These are phyloP conservation scores for Verasper variegatus DNA, from an alignment of 2,113 vertebrate species.

Conservation along the genomic window DNA sequence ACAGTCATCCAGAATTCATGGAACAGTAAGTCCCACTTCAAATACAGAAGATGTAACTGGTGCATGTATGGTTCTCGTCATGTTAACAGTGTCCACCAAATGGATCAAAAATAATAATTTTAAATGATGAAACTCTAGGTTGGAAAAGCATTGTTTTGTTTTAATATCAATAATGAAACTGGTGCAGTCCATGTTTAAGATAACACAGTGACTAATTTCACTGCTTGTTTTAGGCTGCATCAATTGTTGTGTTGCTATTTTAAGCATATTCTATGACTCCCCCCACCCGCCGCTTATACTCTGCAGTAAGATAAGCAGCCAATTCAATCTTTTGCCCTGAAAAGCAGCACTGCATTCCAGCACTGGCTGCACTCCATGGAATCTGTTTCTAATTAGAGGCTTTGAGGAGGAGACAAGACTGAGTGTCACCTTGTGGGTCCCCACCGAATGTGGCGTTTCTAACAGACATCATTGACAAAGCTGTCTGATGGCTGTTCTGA, in stretches of 20 bases:
- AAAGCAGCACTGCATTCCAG: conserved; percentile 37
- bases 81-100: neutral
- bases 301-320: conserved; percentile 49
- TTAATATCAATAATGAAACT: conserved; percentile 4
- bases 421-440: conserved; percentile 25
- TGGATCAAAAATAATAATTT: neutral
- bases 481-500: neutral
- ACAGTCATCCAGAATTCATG: neutral
- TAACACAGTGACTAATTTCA: conserved; percentile 18
- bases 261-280: conserved; percentile 2
- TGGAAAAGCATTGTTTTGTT: neutral
- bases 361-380: neutral
- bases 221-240: conserved; percentile 19
- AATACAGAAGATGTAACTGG: neutral
- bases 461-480: conserved; percentile 1
- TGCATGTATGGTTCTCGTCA: neutral
- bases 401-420: conserved; percentile 9
- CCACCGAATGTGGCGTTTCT: conserved; percentile 1
- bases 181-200: neutral
- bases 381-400: conserved; percentile 62
- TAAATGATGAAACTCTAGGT: neutral
- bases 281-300: conserved; percentile 40
- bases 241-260: conserved; percentile 50
- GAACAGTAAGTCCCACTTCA: neutral
- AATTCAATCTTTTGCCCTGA: conserved; percentile 18